Evolutionary conservation across 2,888 invertebrate species (phyloP).

Genomic region (Caradrina clavipalpis): DNA sequence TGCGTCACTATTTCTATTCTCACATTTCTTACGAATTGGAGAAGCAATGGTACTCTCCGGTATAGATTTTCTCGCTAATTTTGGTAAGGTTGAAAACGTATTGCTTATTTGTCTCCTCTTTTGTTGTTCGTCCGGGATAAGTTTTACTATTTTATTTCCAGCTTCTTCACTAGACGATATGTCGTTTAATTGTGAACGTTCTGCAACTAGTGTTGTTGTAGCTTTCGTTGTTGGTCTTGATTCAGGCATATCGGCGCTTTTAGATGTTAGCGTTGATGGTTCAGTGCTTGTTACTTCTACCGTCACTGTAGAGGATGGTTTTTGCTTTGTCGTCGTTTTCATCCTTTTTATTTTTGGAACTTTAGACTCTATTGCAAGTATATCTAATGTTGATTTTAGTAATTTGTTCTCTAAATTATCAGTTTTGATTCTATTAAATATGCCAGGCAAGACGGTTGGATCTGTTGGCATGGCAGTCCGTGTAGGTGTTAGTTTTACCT

Average conservation of each 20-base stretch:
- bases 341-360: not conserved
- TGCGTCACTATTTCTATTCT: not conserved
- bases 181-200: slow-evolving; percentile 15
- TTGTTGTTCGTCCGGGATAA: not conserved
- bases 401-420: slow-evolving; percentile 23
- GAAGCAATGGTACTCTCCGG: not conserved
- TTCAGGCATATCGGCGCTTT: not conserved
- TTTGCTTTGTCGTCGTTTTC: not conserved
- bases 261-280: not conserved
- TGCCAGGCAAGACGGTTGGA: not conserved
- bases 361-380: slow-evolving; percentile 1
- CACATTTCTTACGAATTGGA: not conserved
- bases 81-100: not conserved
- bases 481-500: slow-evolving; percentile 38
- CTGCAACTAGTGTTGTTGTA: not conserved
- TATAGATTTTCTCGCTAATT: slow-evolving; percentile 6
- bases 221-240: slow-evolving; percentile 4
- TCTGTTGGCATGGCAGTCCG: slow-evolving; percentile 18
- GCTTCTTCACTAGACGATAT: slow-evolving; percentile 22
- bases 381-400: slow-evolving; percentile 14
- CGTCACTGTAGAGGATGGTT: not conserved
- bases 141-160: slow-evolving; percentile 2
- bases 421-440: slow-evolving; percentile 11
- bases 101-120: slow-evolving; percentile 8
- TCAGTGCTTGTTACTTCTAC: not conserved